phyloP scores from a whole-genome alignment of 2,888 invertebrate genomes.

The Dichetophora obliterata region DNA sequence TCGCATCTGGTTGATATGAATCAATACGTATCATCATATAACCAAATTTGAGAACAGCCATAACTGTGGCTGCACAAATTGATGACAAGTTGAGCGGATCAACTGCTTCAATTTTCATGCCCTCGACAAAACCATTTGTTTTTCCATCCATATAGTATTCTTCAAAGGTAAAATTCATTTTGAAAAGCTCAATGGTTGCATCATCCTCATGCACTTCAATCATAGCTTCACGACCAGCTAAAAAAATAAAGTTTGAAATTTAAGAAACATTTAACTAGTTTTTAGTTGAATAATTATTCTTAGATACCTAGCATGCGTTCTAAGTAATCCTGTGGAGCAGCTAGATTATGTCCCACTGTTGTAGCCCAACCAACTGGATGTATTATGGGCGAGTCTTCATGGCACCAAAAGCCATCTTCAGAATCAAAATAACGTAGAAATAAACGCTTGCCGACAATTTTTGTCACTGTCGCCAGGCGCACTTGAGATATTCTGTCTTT shows the following conservation, averaged over 20 bases:
- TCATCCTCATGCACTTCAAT: constrained; percentile 78
- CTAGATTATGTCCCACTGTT: constrained; percentile 87
- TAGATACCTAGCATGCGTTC: constrained; percentile 82
- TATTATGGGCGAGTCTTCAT: constrained; percentile 93
- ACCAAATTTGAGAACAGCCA: constrained; percentile 91
- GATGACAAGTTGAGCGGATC: constrained; percentile 96
- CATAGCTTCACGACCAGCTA: constrained; percentile 69
- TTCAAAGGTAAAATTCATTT: constrained; percentile 74
- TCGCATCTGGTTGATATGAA: constrained; percentile 87
- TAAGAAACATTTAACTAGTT: background rate
- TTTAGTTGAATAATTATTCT: background rate
- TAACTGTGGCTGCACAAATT: constrained; percentile 95
- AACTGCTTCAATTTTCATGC: constrained; percentile 97
- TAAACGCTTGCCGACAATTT: constrained; percentile 92
- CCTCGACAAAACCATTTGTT: constrained; percentile 78
- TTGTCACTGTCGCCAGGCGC: constrained; percentile 88
- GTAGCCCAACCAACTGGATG: constrained; percentile 98
- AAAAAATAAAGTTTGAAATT: constrained; percentile 5
- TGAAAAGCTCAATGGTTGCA: constrained; percentile 84
- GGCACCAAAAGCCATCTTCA: constrained; percentile 96
- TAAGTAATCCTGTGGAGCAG: constrained; percentile 84
- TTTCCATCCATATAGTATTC: constrained; percentile 71
- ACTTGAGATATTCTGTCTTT: constrained; percentile 95
- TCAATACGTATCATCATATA: constrained; percentile 98
- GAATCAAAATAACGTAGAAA: constrained; percentile 92